phyloP scores from a whole-genome alignment of 2,113 vertebrate species.

The Nasalis larvatus region DNA sequence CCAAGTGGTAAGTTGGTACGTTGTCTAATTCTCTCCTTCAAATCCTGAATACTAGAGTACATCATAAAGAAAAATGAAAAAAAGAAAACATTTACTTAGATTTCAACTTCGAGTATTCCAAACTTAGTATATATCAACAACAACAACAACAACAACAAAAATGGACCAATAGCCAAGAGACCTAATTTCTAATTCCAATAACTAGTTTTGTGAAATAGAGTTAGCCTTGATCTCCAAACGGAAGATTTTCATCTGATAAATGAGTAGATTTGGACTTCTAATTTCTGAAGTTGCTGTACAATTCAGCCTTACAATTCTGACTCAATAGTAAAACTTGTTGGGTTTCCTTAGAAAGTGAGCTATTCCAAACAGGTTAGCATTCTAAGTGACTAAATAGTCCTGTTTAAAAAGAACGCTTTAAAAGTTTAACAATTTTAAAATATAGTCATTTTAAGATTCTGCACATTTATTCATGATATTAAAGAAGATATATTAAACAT shows the following conservation, averaged over 20 bases:
- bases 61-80: slow-evolving; percentile 35
- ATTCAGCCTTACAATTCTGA: slow-evolving; percentile 13
- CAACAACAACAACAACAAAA: background rate
- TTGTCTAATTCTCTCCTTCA: slow-evolving; percentile 97
- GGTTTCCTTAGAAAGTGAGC: background rate
- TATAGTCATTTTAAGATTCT: background rate
- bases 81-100: slow-evolving; percentile 32
- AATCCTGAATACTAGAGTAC: slow-evolving; percentile 93
- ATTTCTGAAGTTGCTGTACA: background rate
- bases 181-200: slow-evolving; percentile 22
- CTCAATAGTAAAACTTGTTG: background rate
- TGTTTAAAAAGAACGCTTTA: slow-evolving; percentile 36
- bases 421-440: background rate
- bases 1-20: slow-evolving; percentile 95
- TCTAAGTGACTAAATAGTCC: background rate
- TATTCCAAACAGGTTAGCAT: slow-evolving; percentile 13
- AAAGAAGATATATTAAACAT: background rate
- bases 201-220: slow-evolving; percentile 15
- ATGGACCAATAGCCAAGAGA: background rate
- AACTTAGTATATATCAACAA: background rate
- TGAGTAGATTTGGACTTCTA: background rate
- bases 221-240: background rate
- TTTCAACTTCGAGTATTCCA: slow-evolving; percentile 47
- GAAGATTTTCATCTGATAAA: slow-evolving; percentile 17
- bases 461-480: slow-evolving; percentile 20